Percentiles rank a stretch among this genome's conserved stretches.
These are phyloP conservation scores for Teleogryllus occipitalis DNA, from an alignment of 1,140 invertebrate genomes.

Conservation along the genomic window DNA sequence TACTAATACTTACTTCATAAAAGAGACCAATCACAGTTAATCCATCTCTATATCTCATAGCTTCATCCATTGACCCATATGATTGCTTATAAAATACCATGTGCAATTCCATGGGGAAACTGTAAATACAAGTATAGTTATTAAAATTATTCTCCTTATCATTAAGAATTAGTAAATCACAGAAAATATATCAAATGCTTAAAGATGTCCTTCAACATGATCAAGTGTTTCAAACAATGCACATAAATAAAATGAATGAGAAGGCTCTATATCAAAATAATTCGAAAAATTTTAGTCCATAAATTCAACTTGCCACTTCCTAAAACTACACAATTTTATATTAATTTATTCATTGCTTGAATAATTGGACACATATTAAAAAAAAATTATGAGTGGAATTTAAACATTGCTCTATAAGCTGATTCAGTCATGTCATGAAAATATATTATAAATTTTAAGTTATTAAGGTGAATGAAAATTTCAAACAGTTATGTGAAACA, in stretches of 20 bases:
- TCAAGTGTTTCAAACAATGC: too few species aligned
- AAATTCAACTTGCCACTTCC: neutral
- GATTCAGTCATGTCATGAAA: neutral
- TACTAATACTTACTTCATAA: slow-evolving; percentile 38
- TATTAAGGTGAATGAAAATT: neutral
- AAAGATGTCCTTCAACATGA: too few species aligned
- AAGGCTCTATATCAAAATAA: neutral
- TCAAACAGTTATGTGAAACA: neutral
- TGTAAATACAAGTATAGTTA: slow-evolving; percentile 30
- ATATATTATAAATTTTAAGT: neutral
- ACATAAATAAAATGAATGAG: too few species aligned
- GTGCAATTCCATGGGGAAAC: slow-evolving; percentile 72
- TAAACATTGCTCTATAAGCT: neutral
- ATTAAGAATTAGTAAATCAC: too few species aligned
- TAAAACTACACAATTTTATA: neutral
- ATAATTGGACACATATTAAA: neutral
- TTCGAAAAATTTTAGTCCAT: neutral
- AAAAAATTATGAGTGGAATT: too few species aligned
- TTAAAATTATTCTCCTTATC: neutral
- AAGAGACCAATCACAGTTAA: slow-evolving; percentile 48
- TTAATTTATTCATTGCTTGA: neutral
- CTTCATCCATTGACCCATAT: slow-evolving; percentile 37
- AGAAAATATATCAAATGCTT: too few species aligned
- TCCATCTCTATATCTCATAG: slow-evolving; percentile 39
- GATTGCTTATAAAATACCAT: slow-evolving; percentile 74